phyloP scores from a whole-genome alignment of 2,797 vertebrate genomes.

The Danio albolineatus region DNA sequence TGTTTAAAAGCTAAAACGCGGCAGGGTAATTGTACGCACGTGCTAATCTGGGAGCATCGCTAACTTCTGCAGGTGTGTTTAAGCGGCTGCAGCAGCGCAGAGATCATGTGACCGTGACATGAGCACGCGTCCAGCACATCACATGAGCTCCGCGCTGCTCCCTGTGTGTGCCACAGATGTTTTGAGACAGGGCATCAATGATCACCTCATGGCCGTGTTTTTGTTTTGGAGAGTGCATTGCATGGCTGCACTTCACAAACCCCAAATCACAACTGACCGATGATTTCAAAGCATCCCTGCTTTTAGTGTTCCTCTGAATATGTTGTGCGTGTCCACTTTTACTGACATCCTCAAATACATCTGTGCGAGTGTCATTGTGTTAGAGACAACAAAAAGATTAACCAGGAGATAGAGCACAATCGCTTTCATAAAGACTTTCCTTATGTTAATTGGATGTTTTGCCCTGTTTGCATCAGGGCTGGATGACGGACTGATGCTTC shows the following conservation, averaged over 20 bases:
- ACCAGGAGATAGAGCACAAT: background rate
- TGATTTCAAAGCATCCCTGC: no score
- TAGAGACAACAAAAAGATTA: background rate
- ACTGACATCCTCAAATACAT: no score
- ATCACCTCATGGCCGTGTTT: background rate
- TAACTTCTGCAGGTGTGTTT: background rate
- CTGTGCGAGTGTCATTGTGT: background rate
- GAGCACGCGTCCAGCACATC: slow-evolving; percentile 29
- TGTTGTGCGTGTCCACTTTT: background rate
- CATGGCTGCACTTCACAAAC: background rate
- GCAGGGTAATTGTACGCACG: background rate
- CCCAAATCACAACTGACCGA: background rate
- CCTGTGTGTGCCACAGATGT: background rate
- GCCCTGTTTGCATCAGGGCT: no score
- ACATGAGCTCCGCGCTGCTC: slow-evolving; percentile 55
- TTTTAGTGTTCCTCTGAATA: background rate
- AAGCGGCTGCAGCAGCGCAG: background rate
- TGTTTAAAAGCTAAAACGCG: background rate
- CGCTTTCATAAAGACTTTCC: no score
- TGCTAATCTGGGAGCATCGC: background rate
- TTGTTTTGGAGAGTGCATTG: background rate
- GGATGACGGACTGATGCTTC: no score
- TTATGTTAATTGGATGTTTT: no score
- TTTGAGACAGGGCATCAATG: background rate
- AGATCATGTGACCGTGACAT: background rate